These are phyloP conservation scores for Drosophila insularis DNA, from an alignment of 1,140 invertebrate genomes.

Conservation along the genomic window DNA sequence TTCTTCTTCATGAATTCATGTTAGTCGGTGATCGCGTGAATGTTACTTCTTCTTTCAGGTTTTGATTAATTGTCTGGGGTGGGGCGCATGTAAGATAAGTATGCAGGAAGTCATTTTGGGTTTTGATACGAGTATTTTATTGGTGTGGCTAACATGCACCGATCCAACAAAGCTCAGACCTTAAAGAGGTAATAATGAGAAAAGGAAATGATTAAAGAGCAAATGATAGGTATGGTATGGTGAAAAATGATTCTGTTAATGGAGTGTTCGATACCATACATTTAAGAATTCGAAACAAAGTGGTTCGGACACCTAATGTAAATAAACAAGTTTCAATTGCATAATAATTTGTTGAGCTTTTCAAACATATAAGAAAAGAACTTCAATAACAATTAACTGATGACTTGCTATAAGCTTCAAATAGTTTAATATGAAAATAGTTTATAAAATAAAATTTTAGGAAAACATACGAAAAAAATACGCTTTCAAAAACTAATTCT, in stretches of 20 bases:
- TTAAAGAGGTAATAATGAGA: constrained; percentile 5
- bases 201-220: constrained; percentile 4
- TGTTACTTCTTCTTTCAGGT: constrained; percentile 40
- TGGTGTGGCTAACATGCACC: not conserved
- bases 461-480: too few species aligned
- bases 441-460: too few species aligned
- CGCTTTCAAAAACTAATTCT: too few species aligned
- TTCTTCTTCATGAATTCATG: not conserved
- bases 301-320: not conserved
- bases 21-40: constrained; percentile 56
- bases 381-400: too few species aligned
- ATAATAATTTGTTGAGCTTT: too few species aligned
- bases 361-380: too few species aligned
- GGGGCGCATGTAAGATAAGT: constrained; percentile 42
- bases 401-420: too few species aligned
- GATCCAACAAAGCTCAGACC: not conserved
- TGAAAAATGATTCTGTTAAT: constrained; percentile 1
- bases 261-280: not conserved
- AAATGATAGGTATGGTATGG: not conserved
- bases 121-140: constrained; percentile 17
- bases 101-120: constrained; percentile 66
- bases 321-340: too few species aligned
- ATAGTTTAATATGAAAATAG: too few species aligned
- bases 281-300: not conserved
- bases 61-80: constrained; percentile 66